Base-by-base conservation (phyloP, 2,113 vertebrate genomes). In the Hippopotamus amphibius region DNA sequence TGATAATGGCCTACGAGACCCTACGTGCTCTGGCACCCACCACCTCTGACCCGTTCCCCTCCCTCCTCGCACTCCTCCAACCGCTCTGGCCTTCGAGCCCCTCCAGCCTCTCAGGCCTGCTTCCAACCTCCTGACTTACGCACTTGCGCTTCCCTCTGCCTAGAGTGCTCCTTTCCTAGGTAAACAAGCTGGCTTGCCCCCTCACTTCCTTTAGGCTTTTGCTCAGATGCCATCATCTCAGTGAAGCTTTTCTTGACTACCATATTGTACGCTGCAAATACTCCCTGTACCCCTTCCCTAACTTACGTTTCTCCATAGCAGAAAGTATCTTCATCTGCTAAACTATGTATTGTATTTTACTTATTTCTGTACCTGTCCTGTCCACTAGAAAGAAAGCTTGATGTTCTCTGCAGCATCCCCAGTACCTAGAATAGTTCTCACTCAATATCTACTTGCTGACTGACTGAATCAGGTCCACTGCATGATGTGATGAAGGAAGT, bases 391-490 rank as follows among this genome's bases (percentile, higher is more conserved):
- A 81, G 71, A 53, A 88, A 89, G 41, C 16, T 3, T 68, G 66
- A 37, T 79, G 59, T 41, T 95, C 90, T 93, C 30, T 83, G 81
- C 3, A 33, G 1, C 33, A 66, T 43, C 46, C 21, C 7, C n/a
- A 4, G 72, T 9, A 89, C 59, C 41, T 59, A 46, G 37, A 89
- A 90, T 13, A 61, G 71, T 82, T 90, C 21, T 55, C 68, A 59
- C 43, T 86, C 88, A 77, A 24, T 53, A 88, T 80, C 89, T 91
- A 55, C 63, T 81, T 48, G 53, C 48, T 83, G 74, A 96, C 84
- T 72, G 55, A 93, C 96, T 72, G 66, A 92, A 72, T 81, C 84
- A 85, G 82, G 72, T 30, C 81, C 81, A 41, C 55, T 28, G 19
- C 26, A 57, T 43, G 48, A 77, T 63, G 17, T 66, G 76, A 95